Conservation (phyloP, 2,113 vertebrate species). For the Tichodroma muraria region DNA sequence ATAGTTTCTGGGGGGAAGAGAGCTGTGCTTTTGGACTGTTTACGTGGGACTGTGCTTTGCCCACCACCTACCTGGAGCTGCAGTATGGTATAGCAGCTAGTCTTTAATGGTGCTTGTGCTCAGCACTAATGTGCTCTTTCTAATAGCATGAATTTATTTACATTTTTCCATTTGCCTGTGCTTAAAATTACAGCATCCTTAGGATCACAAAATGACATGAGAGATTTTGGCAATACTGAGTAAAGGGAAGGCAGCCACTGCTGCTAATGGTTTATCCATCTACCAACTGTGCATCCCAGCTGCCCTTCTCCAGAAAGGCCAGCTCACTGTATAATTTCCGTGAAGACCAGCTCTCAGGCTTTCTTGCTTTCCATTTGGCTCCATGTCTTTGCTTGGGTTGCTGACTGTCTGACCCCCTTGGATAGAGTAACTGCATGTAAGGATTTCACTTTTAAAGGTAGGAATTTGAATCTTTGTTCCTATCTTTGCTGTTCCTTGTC, state of each 20-base stretch:
- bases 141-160: not conserved
- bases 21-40: not conserved
- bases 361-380: not conserved
- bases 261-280: not conserved
- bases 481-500: not conserved
- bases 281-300: not conserved
- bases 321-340: not conserved
- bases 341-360: not conserved
- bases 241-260: not conserved
- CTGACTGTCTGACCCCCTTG: not conserved
- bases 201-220: not conserved
- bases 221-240: not conserved
- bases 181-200: not conserved
- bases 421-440: not conserved
- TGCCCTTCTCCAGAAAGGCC: not conserved
- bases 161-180: not conserved
- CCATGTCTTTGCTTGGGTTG: not conserved
- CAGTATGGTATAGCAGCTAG: not conserved
- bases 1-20: not conserved
- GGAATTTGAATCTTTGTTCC: not conserved
- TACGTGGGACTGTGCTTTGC: not conserved
- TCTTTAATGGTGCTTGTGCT: not conserved
- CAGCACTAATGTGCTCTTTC: not conserved
- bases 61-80: not conserved
- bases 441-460: conserved; percentile 12